These are phyloP conservation scores for Isotomurus palustris DNA, from an alignment of 2,888 invertebrate genomes.

Conservation along the genomic window DNA sequence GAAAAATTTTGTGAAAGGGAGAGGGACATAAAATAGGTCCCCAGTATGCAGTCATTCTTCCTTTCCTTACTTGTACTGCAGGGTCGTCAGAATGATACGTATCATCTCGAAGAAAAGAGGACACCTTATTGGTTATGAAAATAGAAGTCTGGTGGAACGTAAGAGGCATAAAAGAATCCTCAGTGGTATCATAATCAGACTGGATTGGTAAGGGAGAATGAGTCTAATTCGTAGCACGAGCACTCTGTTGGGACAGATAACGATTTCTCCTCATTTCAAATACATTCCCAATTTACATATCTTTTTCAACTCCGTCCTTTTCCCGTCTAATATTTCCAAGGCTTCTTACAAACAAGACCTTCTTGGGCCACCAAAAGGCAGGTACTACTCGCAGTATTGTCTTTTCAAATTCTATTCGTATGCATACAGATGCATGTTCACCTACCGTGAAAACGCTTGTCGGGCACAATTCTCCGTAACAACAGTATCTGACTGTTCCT, in stretches of 20 bases:
- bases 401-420: too few species aligned
- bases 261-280: conserved; percentile 33
- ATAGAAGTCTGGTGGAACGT: background rate
- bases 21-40: conserved; percentile 1
- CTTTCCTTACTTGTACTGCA: too few species aligned
- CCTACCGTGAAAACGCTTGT: too few species aligned
- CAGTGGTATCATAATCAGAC: conserved; percentile 33
- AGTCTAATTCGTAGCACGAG: conserved; percentile 33
- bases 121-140: conserved; percentile 9
- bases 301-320: too few species aligned
- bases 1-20: background rate
- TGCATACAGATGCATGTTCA: too few species aligned
- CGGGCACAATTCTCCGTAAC: too few species aligned
- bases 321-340: too few species aligned
- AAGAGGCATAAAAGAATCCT: conserved; percentile 17
- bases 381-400: background rate
- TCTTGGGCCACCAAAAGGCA: background rate
- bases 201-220: conserved; percentile 23
- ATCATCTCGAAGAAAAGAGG: too few species aligned
- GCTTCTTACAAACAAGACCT: too few species aligned
- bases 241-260: conserved; percentile 34
- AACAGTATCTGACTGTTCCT: background rate
- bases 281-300: conserved; percentile 21
- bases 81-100: too few species aligned
- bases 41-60: background rate